These are phyloP conservation scores for Drosophila novamexicana DNA, from an alignment of 1,140 invertebrate genomes.

Conservation along the genomic window DNA sequence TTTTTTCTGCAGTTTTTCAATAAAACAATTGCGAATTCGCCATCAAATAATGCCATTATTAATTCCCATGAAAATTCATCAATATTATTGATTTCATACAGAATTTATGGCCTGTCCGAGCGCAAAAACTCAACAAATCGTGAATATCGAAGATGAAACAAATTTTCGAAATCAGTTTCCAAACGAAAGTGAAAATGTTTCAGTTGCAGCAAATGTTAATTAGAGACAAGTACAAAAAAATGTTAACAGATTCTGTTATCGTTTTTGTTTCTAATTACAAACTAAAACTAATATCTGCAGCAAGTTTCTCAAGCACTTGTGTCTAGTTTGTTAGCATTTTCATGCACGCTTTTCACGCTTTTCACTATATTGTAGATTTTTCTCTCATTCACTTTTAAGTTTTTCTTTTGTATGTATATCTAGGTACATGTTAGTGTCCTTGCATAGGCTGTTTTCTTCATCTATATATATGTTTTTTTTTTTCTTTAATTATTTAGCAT, in stretches of 20 bases:
- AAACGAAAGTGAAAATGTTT: constrained; percentile 19
- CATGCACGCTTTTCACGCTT: constrained; percentile 15
- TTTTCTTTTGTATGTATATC: constrained; percentile 75
- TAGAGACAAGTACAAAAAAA: constrained; percentile 28
- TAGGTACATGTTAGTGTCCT: constrained; percentile 82
- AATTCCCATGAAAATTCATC: constrained; percentile 27
- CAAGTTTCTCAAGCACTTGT: constrained; percentile 68
- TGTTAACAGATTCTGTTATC: constrained; percentile 22
- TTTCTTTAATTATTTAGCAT: background rate
- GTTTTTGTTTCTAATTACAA: constrained; percentile 26
- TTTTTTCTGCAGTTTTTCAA: constrained; percentile 67
- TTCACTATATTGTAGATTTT: constrained; percentile 29
- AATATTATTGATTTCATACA: constrained; percentile 33
- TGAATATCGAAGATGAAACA: background rate
- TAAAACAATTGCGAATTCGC: constrained; percentile 55
- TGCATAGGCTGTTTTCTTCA: constrained; percentile 70
- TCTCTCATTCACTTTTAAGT: constrained; percentile 18
- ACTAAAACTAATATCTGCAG: constrained; percentile 72
- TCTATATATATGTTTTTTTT: constrained; percentile 1
- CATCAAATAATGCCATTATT: constrained; percentile 29
- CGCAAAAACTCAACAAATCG: constrained; percentile 39
- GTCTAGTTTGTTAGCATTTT: constrained; percentile 56
- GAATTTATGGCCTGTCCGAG: constrained; percentile 29
- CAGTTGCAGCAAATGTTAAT: background rate
- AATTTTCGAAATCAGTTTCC: constrained; percentile 9